Evolutionary conservation across 1,140 invertebrate species (phyloP).

Genomic region (Sycobia sp.): DNA sequence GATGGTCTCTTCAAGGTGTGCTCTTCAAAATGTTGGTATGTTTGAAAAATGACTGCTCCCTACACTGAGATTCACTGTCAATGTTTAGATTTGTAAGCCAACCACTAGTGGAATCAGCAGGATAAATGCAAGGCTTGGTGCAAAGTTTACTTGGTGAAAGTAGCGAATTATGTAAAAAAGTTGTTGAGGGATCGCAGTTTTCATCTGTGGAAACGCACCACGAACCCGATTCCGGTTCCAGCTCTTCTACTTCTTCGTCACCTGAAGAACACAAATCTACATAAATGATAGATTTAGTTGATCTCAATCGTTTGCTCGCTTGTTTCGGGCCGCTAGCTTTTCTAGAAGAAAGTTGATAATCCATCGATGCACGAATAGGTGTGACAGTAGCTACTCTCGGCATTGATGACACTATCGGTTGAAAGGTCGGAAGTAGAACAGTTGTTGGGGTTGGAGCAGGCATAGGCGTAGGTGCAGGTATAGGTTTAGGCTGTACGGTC

Average conservation of each 20-base stretch:
- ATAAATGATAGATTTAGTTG: constrained; percentile 49
- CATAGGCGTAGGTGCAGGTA: neutral
- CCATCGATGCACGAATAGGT: neutral
- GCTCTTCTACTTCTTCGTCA: constrained; percentile 50
- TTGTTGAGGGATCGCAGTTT: constrained; percentile 42
- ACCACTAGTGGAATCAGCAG: constrained; percentile 35
- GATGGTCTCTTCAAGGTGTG: constrained; percentile 9
- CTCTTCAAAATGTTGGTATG: neutral
- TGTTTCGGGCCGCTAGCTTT: neutral
- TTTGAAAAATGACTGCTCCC: constrained; percentile 14
- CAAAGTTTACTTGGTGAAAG: constrained; percentile 34
- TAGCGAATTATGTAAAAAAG: constrained; percentile 5
- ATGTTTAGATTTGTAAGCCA: constrained; percentile 37
- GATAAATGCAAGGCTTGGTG: constrained; percentile 40
- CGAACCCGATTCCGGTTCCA: constrained; percentile 4
- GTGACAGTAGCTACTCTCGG: constrained; percentile 17
- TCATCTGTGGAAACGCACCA: constrained; percentile 41
- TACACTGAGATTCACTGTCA: neutral
- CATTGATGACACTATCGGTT: constrained; percentile 13
- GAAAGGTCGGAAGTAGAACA: neutral
- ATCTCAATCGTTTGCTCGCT: constrained; percentile 8
- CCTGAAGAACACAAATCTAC: constrained; percentile 65
- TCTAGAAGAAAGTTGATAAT: no score
- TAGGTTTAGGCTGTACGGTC: no score
- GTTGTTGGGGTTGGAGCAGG: neutral